Conservation (phyloP, 2,888 invertebrate species). For the Drosophila subsilvestris region DNA sequence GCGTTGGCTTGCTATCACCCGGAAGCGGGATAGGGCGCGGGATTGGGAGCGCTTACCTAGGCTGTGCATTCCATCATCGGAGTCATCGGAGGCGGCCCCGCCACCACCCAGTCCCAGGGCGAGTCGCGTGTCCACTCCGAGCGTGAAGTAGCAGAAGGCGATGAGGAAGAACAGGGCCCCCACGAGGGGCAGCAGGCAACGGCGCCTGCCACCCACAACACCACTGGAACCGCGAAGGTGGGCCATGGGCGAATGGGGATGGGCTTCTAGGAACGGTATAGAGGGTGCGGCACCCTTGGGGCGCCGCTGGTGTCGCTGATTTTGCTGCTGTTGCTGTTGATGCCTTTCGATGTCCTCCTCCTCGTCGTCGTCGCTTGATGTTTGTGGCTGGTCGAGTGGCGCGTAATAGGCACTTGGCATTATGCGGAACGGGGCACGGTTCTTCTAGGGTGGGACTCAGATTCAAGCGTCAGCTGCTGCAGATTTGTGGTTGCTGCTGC, state of each 20-base stretch:
- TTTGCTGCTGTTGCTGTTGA: conserved; percentile 11
- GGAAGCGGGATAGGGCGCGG: background rate
- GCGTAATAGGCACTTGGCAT: conserved; percentile 73
- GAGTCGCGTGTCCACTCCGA: conserved; percentile 44
- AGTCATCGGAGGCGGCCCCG: conserved; percentile 26
- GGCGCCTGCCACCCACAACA: conserved; percentile 26
- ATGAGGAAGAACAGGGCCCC: conserved; percentile 24
- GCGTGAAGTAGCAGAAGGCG: conserved; percentile 51
- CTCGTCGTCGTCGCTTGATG: conserved; percentile 42
- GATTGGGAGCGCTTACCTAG: conserved; percentile 55
- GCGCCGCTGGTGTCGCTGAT: conserved; percentile 1
- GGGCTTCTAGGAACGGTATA: background rate
- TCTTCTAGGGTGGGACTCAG: conserved; percentile 1
- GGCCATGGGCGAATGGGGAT: conserved; percentile 4
- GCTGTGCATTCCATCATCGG: conserved; percentile 42
- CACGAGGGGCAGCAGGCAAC: conserved; percentile 44
- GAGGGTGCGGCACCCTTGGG: background rate
- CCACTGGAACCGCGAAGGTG: conserved; percentile 11
- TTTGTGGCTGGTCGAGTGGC: conserved; percentile 56
- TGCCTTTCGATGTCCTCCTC: conserved; percentile 30
- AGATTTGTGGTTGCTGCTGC: conserved; percentile 18
- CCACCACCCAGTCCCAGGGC: conserved; percentile 41
- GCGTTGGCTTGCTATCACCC: background rate
- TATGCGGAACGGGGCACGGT: conserved; percentile 22
- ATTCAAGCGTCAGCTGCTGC: conserved; percentile 23